Evolutionary conservation across 2,113 vertebrate species (phyloP).

Genomic region (Paradoxurus hermaphroditus): DNA sequence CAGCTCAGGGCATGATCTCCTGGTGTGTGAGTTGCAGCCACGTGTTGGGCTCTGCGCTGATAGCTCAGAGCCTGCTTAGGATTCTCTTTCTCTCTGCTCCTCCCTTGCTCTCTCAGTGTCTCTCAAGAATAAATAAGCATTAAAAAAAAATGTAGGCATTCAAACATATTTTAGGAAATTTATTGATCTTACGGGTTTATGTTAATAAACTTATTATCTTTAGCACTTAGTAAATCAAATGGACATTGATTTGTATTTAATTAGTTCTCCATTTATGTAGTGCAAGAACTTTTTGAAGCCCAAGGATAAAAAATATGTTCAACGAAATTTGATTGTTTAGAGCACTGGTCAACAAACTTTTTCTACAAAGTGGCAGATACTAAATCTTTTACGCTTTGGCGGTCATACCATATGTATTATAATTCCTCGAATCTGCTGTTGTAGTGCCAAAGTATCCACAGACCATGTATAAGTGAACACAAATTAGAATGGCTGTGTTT

Average conservation of each 20-base stretch:
- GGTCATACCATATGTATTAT: neutral
- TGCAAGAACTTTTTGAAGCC: constrained; percentile 27
- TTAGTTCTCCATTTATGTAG: constrained; percentile 19
- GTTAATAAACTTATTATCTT: neutral
- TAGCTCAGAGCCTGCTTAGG: no score
- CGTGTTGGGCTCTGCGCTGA: no score
- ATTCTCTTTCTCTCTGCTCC: no score
- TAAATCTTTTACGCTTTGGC: constrained; percentile 26
- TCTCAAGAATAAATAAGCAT: no score
- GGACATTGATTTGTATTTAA: neutral
- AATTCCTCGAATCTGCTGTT: neutral
- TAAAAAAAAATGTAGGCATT: neutral
- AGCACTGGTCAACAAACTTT: neutral
- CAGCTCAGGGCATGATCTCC: no score
- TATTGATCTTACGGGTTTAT: neutral
- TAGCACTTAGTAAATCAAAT: constrained; percentile 44
- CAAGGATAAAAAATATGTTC: constrained; percentile 22
- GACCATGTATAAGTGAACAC: neutral
- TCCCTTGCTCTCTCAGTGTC: no score
- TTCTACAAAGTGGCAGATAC: neutral
- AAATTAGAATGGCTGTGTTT: neutral
- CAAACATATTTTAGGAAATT: constrained; percentile 19
- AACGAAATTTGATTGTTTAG: neutral
- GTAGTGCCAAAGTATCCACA: neutral
- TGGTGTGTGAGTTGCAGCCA: no score